Evolutionary conservation across 23 tunicate genomes (phyloP).

Genomic region (Trididemnum clinides): DNA sequence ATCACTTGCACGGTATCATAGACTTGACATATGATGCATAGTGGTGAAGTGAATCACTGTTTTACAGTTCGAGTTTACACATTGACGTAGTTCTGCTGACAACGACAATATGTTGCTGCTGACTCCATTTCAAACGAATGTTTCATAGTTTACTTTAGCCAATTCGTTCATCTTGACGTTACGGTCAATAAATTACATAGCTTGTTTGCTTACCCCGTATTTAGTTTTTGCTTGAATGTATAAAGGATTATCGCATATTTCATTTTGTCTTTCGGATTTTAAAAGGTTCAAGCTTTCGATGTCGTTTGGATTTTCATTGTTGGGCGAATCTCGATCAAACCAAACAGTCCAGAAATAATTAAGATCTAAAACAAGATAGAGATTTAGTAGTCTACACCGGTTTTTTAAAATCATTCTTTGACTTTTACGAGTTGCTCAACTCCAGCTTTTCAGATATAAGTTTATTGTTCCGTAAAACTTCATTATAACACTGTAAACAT

Average conservation of each 20-base stretch:
- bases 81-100: too few species aligned
- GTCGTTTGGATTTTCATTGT: constrained; percentile 44
- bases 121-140: too few species aligned
- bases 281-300: constrained; percentile 49
- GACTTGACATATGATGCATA: too few species aligned
- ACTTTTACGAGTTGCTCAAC: not conserved
- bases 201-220: constrained; percentile 42
- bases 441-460: not conserved
- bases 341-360: constrained; percentile 80
- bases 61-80: too few species aligned
- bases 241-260: constrained; percentile 72
- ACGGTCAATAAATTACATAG: not conserved
- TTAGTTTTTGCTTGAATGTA: constrained; percentile 81
- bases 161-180: not conserved
- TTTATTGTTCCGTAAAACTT: not conserved
- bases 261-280: constrained; percentile 31
- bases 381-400: too few species aligned
- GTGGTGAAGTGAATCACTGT: too few species aligned
- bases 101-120: too few species aligned
- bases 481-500: not conserved
- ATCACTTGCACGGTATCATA: too few species aligned
- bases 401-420: not conserved
- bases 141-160: not conserved
- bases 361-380: constrained; percentile 32
- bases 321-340: constrained; percentile 83